Evolutionary conservation across 1,140 invertebrate genomes (phyloP), one percentile per base, ranked within the genome.

Genomic region (Paraescarpia echinospica): DNA sequence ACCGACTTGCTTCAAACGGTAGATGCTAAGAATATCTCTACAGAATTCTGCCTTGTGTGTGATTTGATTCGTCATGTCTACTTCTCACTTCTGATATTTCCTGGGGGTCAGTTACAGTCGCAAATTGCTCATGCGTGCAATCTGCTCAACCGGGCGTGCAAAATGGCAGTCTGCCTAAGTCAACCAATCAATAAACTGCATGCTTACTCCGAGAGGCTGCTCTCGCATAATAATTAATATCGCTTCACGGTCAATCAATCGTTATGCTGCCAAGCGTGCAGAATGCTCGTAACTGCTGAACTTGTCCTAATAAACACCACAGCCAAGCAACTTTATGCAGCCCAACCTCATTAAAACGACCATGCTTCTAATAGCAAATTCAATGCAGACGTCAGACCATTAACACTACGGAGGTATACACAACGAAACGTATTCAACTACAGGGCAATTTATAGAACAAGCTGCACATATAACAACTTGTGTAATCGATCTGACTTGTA

Each of bases 151-250:
- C 59, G 27, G 59, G 59, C 59, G 4, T 77, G 59, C 59, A 18
- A 31, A 77, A 77, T 77, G 59, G 27, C 27, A 77, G 59, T 77
- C 59, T 77, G 59, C 59, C 12, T 77, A 77, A 18, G 2, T 77
- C 27, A 2, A 77, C 59, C 59, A 77, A 77, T 77, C 59, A 77
- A 77, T 77, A 77, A 77, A 77, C 59, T 77, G 59, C 59, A 77
- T 0, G 59, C 59, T 27, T 77, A 77, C 59, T 77, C 59, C 4
- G 59, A 31, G 59, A 77, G 59, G 59, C 59, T 27, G 59, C 59
- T 31, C 59, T 77, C 59, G 59, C 59, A 77, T 77, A 77, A 77
- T 77, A 77, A 77, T 77, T 77, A 77, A 77, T 77, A 77, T 77
- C 8, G 18, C 22, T 77, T 31, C 59, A 77, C 22, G 59, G 59